Conservation (phyloP, 2,113 vertebrate genomes). For the Rhinolophus ferrumequinum region DNA sequence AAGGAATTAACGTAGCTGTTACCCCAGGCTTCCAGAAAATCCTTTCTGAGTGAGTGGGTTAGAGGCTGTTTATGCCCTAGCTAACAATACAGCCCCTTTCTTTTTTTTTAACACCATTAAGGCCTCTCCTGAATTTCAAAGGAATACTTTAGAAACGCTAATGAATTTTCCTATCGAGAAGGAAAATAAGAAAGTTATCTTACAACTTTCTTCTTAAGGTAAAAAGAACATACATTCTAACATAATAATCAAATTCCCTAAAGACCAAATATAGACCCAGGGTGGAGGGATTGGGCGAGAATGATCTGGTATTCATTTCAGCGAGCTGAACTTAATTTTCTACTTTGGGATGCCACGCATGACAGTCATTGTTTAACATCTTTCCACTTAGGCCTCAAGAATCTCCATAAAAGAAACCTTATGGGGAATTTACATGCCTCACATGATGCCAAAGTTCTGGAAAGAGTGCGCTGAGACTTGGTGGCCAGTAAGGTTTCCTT, state of each 20-base stretch:
- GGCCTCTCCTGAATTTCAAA: not conserved
- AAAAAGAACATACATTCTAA: slow-evolving; percentile 33
- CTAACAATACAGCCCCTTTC: not conserved
- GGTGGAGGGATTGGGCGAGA: not conserved
- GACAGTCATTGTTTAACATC: slow-evolving; percentile 69
- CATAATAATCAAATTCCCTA: slow-evolving; percentile 21
- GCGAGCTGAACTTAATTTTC: slow-evolving; percentile 66
- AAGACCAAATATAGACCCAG: slow-evolving; percentile 12
- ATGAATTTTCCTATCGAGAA: slow-evolving; percentile 30
- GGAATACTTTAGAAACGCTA: slow-evolving; percentile 26
- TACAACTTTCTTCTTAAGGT: not conserved
- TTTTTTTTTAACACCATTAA: not conserved
- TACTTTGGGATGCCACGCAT: slow-evolving; percentile 50
- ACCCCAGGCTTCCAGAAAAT: not conserved
- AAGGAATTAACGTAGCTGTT: not conserved
- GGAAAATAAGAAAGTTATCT: not conserved
- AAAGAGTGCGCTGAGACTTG: not conserved
- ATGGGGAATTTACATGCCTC: slow-evolving; percentile 47
- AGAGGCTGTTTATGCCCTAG: not conserved
- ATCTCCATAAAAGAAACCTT: slow-evolving; percentile 73
- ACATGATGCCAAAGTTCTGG: slow-evolving; percentile 31
- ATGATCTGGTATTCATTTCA: slow-evolving; percentile 71
- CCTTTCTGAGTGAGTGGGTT: not conserved
- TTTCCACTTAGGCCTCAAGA: slow-evolving; percentile 69
- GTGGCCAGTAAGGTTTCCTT: not conserved